These are phyloP conservation scores for Meghimatium bilineatum DNA, from an alignment of 2,888 invertebrate species.

Conservation along the genomic window DNA sequence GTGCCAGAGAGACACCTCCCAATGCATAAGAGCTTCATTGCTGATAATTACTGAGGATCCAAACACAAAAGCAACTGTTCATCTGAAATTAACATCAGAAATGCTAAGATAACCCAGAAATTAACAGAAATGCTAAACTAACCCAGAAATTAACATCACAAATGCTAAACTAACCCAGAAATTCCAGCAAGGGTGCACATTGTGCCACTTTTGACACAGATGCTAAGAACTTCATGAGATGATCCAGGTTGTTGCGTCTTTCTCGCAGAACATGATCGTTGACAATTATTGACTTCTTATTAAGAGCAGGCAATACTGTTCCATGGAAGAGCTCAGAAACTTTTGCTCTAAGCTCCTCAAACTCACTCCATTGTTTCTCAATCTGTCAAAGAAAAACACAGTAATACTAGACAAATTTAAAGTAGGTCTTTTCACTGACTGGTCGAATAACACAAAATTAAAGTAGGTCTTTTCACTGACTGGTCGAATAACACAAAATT, in stretches of 20 bases:
- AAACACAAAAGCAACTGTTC: too few species aligned
- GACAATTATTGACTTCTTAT: slow-evolving; percentile 65
- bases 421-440: neutral
- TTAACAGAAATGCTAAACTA: too few species aligned
- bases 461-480: too few species aligned
- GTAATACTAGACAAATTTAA: neutral
- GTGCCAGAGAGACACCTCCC: too few species aligned
- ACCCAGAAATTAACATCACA: too few species aligned
- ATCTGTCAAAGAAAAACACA: slow-evolving; percentile 54
- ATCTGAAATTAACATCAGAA: too few species aligned
- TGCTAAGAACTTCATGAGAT: slow-evolving; percentile 66
- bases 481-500: too few species aligned
- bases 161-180: slow-evolving; percentile 62
- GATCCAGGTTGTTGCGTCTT: slow-evolving; percentile 60
- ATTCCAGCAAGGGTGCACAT: slow-evolving; percentile 63
- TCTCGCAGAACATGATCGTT: slow-evolving; percentile 64
- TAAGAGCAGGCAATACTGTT: slow-evolving; percentile 65
- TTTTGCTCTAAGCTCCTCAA: slow-evolving; percentile 65
- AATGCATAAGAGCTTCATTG: too few species aligned
- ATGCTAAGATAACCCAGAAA: too few species aligned
- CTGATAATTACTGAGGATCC: too few species aligned
- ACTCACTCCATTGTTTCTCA: slow-evolving; percentile 64
- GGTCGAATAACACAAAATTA: neutral
- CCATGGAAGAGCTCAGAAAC: slow-evolving; percentile 63
- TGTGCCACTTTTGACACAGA: slow-evolving; percentile 61